These are phyloP conservation scores for Escarpia spicata DNA, from an alignment of 2,888 invertebrate species.

Conservation along the genomic window DNA sequence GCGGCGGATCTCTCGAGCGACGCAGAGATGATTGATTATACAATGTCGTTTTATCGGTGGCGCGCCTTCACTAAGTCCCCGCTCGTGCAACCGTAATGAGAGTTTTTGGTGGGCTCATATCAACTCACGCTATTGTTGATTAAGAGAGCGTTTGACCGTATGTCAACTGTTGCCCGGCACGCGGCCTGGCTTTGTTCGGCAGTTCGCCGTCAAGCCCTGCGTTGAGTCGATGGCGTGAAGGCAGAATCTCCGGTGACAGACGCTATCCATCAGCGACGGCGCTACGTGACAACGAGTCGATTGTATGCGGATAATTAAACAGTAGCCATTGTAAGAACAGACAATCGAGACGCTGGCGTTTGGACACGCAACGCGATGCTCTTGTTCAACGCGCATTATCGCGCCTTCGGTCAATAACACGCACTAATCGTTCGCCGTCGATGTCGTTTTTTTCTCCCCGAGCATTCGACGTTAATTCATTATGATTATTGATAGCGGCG, in stretches of 20 bases:
- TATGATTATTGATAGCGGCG: neutral
- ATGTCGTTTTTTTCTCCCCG: neutral
- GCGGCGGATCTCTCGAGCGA: neutral
- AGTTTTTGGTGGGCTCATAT: neutral
- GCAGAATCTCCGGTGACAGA: neutral
- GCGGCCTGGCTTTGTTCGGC: neutral
- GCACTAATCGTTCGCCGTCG: neutral
- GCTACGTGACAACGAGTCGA: neutral
- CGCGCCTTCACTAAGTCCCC: neutral
- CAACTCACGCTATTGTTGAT: conserved; percentile 13
- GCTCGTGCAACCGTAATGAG: neutral
- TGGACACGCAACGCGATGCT: neutral
- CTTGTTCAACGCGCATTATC: neutral
- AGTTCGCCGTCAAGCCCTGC: too few species aligned
- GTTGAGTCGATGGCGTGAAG: neutral
- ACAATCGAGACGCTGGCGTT: neutral
- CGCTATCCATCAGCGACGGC: neutral
- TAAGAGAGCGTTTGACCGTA: conserved; percentile 4
- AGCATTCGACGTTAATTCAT: neutral
- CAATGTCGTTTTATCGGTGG: neutral
- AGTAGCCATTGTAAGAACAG: neutral
- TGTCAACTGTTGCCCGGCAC: neutral
- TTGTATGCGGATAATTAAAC: neutral
- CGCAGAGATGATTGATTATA: neutral
- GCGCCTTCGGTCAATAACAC: neutral